Base-by-base conservation (phyloP, 2,888 invertebrate species). In the Pseudolycoriella hygida region DNA sequence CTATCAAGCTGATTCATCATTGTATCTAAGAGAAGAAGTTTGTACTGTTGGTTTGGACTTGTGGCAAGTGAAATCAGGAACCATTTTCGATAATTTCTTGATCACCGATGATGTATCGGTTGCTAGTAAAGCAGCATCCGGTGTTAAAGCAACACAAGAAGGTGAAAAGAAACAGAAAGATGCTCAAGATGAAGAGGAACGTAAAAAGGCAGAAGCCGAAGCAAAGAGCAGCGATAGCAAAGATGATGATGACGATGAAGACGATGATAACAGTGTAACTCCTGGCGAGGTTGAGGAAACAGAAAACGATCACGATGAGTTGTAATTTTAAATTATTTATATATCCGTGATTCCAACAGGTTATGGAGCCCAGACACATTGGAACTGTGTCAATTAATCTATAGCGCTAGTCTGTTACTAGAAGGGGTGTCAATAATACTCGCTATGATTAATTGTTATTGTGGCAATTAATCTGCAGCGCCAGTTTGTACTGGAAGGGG, bases 21-120 rank as follows among this genome's bases (percentile, higher is more conserved):
- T 99, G 12, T 97, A 98, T 72, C 73, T 77, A 54, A 84, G 86
- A 48, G 76, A 83, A 42, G 92, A 96, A 66, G 73, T 96, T 54
- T 94, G 94, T 65, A 76, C 80, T 3, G 67, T 97, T 60, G 98
- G 97, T 53, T 80, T 98, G 53, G 94, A 96, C 68, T 70, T 96
- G 53, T 96, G 94, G 94, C 93, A 93, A 67, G 90, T 93, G n/a
- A 98, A 97, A 67, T 84, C 96, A 42, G 98, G 98, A 48, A 94
- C 97, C 43, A 97, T 99, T 64, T 98, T 99, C 66, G 96, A 96
- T 65, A 96, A 96, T 66, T 72, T 98, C 57, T 73, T 98, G 40
- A 76, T 98, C 62, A 88, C 93, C 3, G 92, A 98, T 60, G 89
- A 90, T 60, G 60, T 78, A 10, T 83, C 80, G 11, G 70, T 74